Conservation (phyloP, 2,113 vertebrate genomes). For the Scartelaos histophorus region DNA sequence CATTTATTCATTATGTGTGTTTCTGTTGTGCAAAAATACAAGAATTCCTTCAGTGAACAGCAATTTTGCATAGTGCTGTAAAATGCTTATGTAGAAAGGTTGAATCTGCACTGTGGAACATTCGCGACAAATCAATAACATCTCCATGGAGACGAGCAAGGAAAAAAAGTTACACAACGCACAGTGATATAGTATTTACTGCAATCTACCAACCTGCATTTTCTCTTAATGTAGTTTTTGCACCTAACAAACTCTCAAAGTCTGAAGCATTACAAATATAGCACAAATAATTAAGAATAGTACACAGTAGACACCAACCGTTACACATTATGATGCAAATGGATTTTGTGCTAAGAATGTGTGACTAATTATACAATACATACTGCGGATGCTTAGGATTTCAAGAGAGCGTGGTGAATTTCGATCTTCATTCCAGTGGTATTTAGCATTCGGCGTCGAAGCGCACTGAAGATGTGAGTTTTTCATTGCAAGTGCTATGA, state of each 20-base stretch:
- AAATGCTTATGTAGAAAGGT: too few relatives aligned
- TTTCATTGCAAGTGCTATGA: neutral
- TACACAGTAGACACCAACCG: neutral
- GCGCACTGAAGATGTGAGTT: neutral
- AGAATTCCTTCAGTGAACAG: too few relatives aligned
- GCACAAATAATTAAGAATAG: neutral
- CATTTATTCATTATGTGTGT: too few relatives aligned
- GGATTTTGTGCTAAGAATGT: conserved; percentile 1
- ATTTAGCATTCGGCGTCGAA: neutral
- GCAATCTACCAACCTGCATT: too few relatives aligned
- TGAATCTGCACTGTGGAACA: too few relatives aligned
- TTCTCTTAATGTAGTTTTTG: conserved; percentile 14
- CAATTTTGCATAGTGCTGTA: too few relatives aligned
- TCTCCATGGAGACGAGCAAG: too few relatives aligned
- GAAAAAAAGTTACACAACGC: too few relatives aligned
- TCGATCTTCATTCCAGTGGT: neutral
- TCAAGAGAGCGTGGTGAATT: conserved; percentile 1
- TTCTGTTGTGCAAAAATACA: too few relatives aligned
- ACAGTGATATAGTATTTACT: too few relatives aligned
- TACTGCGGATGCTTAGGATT: neutral
- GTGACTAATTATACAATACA: neutral
- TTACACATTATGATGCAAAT: conserved; percentile 10
- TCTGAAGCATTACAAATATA: neutral
- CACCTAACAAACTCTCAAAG: neutral
- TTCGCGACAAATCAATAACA: too few relatives aligned